A percentile compares a stretch with the other conserved stretches of the same genome.
phyloP scores from a whole-genome alignment of 2,113 vertebrate species.

The Parus major region DNA sequence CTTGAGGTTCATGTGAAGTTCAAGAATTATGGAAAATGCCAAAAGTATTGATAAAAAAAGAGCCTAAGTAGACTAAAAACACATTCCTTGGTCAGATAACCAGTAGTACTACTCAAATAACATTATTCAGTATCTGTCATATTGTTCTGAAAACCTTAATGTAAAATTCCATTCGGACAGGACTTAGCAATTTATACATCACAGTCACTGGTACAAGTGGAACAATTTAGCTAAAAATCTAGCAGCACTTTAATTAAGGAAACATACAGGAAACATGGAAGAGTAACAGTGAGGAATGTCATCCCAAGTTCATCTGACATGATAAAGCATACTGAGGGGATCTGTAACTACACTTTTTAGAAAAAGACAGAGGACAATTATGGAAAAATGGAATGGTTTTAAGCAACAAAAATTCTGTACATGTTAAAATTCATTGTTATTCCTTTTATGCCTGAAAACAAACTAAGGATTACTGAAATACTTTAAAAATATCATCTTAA shows the following conservation, averaged over 20 bases:
- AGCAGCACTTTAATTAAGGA: not conserved
- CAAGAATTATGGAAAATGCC: not conserved
- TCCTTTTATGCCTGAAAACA: not conserved
- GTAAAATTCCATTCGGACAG: not conserved
- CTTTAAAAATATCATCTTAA: not conserved
- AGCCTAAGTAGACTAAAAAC: not conserved
- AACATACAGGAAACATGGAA: not conserved
- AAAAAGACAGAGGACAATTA: not conserved
- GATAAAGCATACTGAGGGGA: not conserved
- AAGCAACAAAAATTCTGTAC: not conserved
- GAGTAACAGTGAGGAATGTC: not conserved
- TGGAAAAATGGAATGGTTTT: not conserved
- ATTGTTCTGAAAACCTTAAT: not conserved
- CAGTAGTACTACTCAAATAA: not conserved
- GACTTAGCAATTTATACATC: not conserved
- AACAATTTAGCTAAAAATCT: not conserved
- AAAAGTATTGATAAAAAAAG: not conserved
- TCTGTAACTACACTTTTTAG: not conserved
- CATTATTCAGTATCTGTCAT: not conserved
- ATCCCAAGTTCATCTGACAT: not conserved
- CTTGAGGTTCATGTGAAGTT: not conserved
- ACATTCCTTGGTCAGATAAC: not conserved
- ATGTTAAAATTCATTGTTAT: not conserved
- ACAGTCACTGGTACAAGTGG: not conserved
- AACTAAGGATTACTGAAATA: not conserved